Evolutionary conservation across 2,888 invertebrate genomes (phyloP).

Genomic region (Girardia tigrina): DNA sequence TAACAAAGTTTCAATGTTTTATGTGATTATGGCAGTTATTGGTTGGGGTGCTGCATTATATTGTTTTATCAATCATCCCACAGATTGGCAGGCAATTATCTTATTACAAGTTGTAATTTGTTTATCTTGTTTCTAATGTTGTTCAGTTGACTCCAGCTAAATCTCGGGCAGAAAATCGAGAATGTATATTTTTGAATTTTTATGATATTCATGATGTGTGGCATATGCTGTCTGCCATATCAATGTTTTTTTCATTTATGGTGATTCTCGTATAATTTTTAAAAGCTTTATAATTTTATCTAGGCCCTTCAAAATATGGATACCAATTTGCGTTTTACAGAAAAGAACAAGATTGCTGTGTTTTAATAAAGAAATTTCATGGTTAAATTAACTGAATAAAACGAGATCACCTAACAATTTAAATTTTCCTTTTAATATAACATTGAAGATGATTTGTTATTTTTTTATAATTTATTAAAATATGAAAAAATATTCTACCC

Average conservation of each 20-base stretch:
- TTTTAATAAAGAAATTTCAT: too few relatives aligned
- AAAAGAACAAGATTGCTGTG: not conserved
- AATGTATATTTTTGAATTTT: slow-evolving; percentile 59
- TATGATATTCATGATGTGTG: slow-evolving; percentile 72
- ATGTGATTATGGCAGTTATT: slow-evolving; percentile 57
- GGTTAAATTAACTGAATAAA: too few relatives aligned
- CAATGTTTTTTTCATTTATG: slow-evolving; percentile 71
- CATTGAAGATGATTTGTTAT: too few relatives aligned
- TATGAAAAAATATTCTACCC: too few relatives aligned
- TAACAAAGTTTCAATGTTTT: slow-evolving; percentile 56
- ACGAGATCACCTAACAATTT: too few relatives aligned
- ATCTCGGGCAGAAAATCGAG: slow-evolving; percentile 62
- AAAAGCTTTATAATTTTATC: not conserved
- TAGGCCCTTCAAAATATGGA: slow-evolving; percentile 2
- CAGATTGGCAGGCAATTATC: slow-evolving; percentile 54
- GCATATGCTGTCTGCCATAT: slow-evolving; percentile 66
- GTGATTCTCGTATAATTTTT: slow-evolving; percentile 48
- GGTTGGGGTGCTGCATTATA: slow-evolving; percentile 61
- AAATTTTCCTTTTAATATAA: too few relatives aligned
- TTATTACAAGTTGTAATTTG: too few relatives aligned
- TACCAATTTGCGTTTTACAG: not conserved
- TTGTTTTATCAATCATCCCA: slow-evolving; percentile 61
- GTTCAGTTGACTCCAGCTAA: slow-evolving; percentile 59
- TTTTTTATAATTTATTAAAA: too few relatives aligned
- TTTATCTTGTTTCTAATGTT: too few relatives aligned